These are phyloP conservation scores for Rhinella marina DNA, from an alignment of 2,797 vertebrate genomes.

Conservation along the genomic window DNA sequence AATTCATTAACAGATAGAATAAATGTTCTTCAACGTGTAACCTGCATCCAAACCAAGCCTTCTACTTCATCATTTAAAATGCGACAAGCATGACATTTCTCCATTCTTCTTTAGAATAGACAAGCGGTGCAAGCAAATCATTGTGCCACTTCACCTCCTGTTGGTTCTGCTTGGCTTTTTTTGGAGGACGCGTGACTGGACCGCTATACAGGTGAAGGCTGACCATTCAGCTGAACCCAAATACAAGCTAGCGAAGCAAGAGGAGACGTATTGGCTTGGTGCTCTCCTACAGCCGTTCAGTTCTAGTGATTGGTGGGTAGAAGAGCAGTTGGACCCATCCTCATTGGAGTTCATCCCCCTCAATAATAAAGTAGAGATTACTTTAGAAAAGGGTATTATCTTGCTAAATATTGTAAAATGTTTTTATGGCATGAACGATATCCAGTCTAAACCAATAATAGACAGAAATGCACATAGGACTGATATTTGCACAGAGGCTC, in stretches of 20 bases:
- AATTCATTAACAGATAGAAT: background rate
- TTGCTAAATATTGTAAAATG: background rate
- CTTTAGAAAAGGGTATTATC: too few species aligned
- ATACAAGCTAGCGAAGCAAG: background rate
- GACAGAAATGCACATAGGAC: background rate
- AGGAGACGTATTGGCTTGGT: background rate
- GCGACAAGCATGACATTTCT: background rate
- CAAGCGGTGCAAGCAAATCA: background rate
- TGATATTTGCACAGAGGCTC: conserved; percentile 20
- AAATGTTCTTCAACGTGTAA: background rate
- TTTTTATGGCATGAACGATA: background rate
- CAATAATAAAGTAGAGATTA: too few species aligned
- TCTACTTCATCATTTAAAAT: background rate
- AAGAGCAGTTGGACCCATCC: too few species aligned
- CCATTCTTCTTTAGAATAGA: background rate
- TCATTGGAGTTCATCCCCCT: too few species aligned
- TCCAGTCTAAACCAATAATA: background rate
- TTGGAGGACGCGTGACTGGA: background rate
- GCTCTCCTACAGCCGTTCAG: too few species aligned
- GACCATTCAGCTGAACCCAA: too few species aligned
- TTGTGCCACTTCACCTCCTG: background rate
- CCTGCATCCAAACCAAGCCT: background rate
- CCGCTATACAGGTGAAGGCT: background rate
- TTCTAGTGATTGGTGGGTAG: too few species aligned
- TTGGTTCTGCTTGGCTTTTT: background rate